phyloP scores from a whole-genome alignment of 2,797 vertebrate species.

The Malurus splendens region DNA sequence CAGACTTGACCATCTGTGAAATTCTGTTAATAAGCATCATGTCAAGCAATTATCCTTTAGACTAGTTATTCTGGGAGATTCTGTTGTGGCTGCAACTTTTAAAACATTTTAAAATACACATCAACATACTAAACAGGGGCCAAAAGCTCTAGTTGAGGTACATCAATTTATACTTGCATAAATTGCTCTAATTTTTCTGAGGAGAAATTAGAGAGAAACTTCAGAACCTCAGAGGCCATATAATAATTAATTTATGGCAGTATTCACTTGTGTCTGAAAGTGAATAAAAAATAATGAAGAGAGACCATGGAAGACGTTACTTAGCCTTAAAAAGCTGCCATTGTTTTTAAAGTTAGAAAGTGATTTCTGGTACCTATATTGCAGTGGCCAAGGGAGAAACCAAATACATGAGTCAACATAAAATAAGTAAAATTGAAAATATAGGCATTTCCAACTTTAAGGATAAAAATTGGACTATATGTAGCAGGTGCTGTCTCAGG shows the following conservation, averaged over 20 bases:
- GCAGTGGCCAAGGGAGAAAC: neutral
- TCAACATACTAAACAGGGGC: conserved; percentile 11
- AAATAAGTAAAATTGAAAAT: neutral
- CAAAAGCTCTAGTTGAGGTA: neutral
- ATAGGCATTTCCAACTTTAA: neutral
- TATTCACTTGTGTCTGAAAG: neutral
- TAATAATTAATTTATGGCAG: neutral
- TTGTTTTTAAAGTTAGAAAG: neutral
- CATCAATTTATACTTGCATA: neutral
- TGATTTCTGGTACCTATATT: neutral
- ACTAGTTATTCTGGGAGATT: conserved; percentile 20
- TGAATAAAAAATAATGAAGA: neutral
- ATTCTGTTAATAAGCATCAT: conserved; percentile 35
- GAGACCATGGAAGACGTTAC: neutral
- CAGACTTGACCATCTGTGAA: conserved; percentile 57
- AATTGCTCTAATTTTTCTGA: neutral
- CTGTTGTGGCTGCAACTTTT: conserved; percentile 15
- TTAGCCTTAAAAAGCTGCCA: neutral
- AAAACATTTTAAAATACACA: conserved; percentile 6
- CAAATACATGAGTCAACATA: neutral
- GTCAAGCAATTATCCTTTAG: conserved; percentile 28
- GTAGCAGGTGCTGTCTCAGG: neutral
- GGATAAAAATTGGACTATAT: neutral
- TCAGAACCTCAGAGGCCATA: neutral
- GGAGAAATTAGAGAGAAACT: neutral